Evolutionary conservation across 2,888 invertebrate genomes (phyloP), one percentile per base, ranked within the genome.

Genomic region (Eupithecia subfuscata): DNA sequence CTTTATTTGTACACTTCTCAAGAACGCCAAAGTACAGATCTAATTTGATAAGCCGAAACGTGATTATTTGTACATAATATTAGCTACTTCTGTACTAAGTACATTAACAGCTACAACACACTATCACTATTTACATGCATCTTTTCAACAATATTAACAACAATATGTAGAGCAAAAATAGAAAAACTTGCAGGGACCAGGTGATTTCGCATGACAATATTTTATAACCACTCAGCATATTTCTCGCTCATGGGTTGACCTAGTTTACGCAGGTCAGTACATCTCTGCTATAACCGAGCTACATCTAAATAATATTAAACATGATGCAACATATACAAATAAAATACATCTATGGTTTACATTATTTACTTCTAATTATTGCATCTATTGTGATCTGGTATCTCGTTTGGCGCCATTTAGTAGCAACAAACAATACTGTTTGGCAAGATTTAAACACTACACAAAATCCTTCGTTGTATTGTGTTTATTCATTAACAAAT

Each of bases 301-400:
- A 80, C 75, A 77, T 82, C 82, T 84, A 84, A 83, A 83, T 84
- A 84, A 37, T 85, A 84, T 84, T 85, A 87, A 87, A 87, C 87
- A 86, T 86, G 84, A 86, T 90, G 89, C 91, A 90, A 92, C 90
- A 93, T 93, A 91, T 92, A 93, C 92, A 93, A 88, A 92, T 85
- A 81, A 86, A 84, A 84, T 84, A 87, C 79, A 85, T 84, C 82
- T 84, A 84, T 83, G 78, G 84, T 86, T 86, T 87, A 87, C 86
- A 86, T 85, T 81, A 84, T 79, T 83, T 78, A 82, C 25, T 43
- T 81, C 74, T 81, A 85, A 84, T 85, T 88, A 87, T 88, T 78
- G 67, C 65, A 40, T 63, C 48, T 76, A 74, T 74, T 76, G 71
- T 80, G 80, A 77, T 78, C 74, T 75, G 83, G 80, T 83, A 83